Evolutionary conservation across 2,888 invertebrate genomes (phyloP).

Genomic region (Alcis repandata): DNA sequence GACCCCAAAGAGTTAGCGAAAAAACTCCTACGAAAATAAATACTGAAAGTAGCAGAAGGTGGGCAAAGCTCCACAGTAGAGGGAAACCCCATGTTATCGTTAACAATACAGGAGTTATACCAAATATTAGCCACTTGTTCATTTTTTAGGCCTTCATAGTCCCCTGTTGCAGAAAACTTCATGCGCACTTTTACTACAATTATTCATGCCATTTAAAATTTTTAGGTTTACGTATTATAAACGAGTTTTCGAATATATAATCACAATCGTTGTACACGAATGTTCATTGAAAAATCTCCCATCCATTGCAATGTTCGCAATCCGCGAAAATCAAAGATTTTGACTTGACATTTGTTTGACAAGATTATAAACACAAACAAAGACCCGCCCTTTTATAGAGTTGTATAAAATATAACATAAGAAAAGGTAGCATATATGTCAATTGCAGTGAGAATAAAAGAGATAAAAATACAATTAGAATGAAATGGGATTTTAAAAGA

Average conservation of each 20-base stretch:
- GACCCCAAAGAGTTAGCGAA: slow-evolving; percentile 86
- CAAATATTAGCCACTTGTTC: slow-evolving; percentile 66
- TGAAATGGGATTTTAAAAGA: no score
- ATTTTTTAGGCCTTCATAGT: slow-evolving; percentile 31
- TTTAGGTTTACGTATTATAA: neutral
- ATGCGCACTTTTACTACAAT: neutral
- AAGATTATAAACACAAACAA: no score
- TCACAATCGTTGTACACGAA: neutral
- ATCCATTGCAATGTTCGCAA: slow-evolving; percentile 7
- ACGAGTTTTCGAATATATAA: neutral
- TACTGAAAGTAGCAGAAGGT: slow-evolving; percentile 65
- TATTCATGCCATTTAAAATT: neutral
- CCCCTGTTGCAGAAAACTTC: slow-evolving; percentile 3
- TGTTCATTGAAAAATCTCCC: neutral
- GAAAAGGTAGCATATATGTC: no score
- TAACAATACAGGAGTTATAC: slow-evolving; percentile 63
- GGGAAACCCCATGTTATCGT: slow-evolving; percentile 72
- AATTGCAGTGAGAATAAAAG: no score
- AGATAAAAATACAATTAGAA: no score
- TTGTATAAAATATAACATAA: no score
- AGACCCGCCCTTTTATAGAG: no score
- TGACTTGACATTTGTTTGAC: no score
- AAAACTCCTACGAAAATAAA: slow-evolving; percentile 67
- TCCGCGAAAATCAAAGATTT: slow-evolving; percentile 16
- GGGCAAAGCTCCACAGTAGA: slow-evolving; percentile 65